phyloP scores from a whole-genome alignment of 2,888 invertebrate genomes.

The Acrobasis consociella region DNA sequence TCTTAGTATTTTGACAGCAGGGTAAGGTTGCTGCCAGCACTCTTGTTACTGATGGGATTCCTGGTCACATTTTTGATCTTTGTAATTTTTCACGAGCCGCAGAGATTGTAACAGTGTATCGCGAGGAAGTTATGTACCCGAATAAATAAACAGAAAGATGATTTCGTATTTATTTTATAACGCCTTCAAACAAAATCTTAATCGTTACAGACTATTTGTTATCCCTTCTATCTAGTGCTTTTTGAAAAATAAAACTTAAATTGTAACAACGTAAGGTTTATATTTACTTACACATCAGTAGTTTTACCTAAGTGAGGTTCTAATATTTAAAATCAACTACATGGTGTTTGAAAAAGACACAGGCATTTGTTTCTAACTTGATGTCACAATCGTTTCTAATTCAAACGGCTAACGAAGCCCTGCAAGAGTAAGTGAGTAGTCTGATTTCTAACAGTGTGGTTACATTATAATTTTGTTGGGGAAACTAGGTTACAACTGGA shows the following conservation, averaged over 20 bases:
- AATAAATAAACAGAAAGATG: constrained; percentile 62
- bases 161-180: constrained; percentile 30
- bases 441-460: too few relatives aligned
- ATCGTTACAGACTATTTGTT: background rate
- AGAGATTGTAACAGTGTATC: constrained; percentile 52
- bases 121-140: constrained; percentile 61
- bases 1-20: constrained; percentile 1
- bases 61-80: constrained; percentile 47
- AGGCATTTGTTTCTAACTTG: too few relatives aligned
- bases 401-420: too few relatives aligned
- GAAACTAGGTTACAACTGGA: background rate
- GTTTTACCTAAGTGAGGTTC: too few relatives aligned
- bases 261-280: too few relatives aligned
- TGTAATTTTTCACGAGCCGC: constrained; percentile 65
- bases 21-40: constrained; percentile 9
- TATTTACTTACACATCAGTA: too few relatives aligned
- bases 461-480: background rate
- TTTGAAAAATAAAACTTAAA: too few relatives aligned
- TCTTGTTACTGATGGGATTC: constrained; percentile 12
- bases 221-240: constrained; percentile 9
- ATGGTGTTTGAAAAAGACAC: too few relatives aligned
- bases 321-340: too few relatives aligned
- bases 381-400: too few relatives aligned
- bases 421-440: too few relatives aligned
- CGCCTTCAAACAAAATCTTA: background rate